Conservation (phyloP, 2,113 vertebrate species). For the Grammomys surdaster region DNA sequence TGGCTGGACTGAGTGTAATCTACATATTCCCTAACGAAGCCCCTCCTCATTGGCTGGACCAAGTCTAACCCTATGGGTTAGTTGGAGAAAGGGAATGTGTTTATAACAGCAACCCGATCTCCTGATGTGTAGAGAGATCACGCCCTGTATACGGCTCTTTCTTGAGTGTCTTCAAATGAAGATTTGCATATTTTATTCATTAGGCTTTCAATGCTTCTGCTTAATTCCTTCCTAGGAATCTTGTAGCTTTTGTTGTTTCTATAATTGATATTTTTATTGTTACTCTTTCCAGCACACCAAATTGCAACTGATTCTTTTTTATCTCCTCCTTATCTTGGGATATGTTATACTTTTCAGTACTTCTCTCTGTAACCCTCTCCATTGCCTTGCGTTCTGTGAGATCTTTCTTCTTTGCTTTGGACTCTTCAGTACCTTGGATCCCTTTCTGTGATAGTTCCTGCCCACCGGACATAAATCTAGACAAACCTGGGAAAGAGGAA, state of each 20-base stretch:
- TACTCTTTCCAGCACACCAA: background rate
- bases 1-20: background rate
- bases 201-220: background rate
- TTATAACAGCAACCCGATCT: accelerated
- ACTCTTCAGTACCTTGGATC: background rate
- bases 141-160: background rate
- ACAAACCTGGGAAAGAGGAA: background rate
- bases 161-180: background rate
- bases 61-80: background rate
- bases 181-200: background rate
- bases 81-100: accelerated
- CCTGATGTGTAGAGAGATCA: accelerated
- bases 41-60: accelerated
- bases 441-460: background rate
- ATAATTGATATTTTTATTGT: background rate
- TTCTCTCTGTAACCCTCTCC: background rate
- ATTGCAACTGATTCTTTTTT: background rate
- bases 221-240: background rate
- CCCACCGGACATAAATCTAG: background rate
- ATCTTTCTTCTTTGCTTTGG: background rate
- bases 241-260: background rate
- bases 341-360: background rate
- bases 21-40: too few relatives aligned
- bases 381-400: background rate
- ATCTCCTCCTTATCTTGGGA: background rate